Evolutionary conservation across 2,797 vertebrate genomes (phyloP).

Genomic region (Siniperca obscura): DNA sequence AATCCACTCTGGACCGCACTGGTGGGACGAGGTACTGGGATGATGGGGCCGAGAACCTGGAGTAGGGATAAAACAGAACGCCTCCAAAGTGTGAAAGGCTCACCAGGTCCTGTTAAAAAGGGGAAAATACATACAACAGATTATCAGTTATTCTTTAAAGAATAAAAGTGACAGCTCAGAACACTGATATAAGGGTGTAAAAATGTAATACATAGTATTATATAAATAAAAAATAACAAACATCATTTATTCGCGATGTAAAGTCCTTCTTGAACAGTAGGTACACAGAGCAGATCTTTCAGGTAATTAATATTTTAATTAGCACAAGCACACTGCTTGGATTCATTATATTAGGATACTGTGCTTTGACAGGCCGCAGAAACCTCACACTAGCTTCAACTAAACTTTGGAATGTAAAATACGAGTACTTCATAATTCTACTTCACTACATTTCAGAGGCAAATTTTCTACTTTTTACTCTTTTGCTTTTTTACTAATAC

Average conservation of each 20-base stretch:
- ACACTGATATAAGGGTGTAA: neutral
- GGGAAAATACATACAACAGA: neutral
- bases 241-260: neutral
- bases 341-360: neutral
- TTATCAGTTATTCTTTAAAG: neutral
- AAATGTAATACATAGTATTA: neutral
- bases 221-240: neutral
- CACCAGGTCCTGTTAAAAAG: conserved; percentile 85
- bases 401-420: too few relatives aligned
- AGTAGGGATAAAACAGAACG: conserved; percentile 90
- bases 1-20: conserved; percentile 82
- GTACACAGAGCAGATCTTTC: neutral
- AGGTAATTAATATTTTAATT: neutral
- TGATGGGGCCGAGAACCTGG: conserved; percentile 83
- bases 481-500: too few relatives aligned
- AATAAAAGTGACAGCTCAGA: neutral
- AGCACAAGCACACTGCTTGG: too few relatives aligned
- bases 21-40: conserved; percentile 77
- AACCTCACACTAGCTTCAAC: too few relatives aligned
- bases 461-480: neutral
- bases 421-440: too few relatives aligned
- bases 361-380: neutral
- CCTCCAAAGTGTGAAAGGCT: conserved; percentile 88
- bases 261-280: neutral
- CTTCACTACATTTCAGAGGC: neutral